A percentile compares a stretch with the other conserved stretches of the same genome.
phyloP scores from a whole-genome alignment of 2,113 vertebrate species.

The Ceratotherium simum region DNA sequence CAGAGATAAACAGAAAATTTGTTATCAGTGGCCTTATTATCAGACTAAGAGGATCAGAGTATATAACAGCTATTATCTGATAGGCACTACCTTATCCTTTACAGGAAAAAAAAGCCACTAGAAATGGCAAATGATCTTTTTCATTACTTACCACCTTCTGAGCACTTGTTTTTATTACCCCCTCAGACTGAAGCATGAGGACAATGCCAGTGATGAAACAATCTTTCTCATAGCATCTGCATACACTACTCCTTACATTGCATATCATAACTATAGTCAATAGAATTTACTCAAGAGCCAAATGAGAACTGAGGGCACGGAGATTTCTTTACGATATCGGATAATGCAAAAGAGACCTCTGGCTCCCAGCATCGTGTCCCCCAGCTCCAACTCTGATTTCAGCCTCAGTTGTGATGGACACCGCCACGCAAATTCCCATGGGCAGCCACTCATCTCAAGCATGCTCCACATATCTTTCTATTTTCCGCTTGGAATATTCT shows the following conservation, averaged over 20 bases:
- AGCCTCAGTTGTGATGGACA: not conserved
- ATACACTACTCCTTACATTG: not conserved
- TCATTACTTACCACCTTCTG: not conserved
- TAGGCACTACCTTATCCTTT: not conserved
- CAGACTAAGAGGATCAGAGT: conserved; percentile 46
- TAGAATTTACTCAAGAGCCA: not conserved
- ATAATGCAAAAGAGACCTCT: not conserved
- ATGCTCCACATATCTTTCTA: not conserved
- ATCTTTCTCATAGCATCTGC: not conserved
- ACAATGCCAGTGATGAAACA: not conserved
- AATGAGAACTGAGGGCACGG: not conserved
- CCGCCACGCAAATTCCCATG: not conserved
- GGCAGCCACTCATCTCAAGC: not conserved
- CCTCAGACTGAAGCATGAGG: not conserved
- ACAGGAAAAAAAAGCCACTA: not conserved
- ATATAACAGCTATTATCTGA: conserved; percentile 44
- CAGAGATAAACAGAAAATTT: conserved; percentile 40
- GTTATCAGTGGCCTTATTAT: conserved; percentile 13
- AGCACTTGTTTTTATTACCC: not conserved
- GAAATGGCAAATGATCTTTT: conserved; percentile 32
- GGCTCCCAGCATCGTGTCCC: not conserved
- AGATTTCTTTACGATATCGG: not conserved
- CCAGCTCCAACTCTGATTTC: not conserved
- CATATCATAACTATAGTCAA: not conserved
- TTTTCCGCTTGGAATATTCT: not conserved